These are phyloP conservation scores for Meloe dianella DNA, from an alignment of 2,888 invertebrate genomes.

Conservation along the genomic window DNA sequence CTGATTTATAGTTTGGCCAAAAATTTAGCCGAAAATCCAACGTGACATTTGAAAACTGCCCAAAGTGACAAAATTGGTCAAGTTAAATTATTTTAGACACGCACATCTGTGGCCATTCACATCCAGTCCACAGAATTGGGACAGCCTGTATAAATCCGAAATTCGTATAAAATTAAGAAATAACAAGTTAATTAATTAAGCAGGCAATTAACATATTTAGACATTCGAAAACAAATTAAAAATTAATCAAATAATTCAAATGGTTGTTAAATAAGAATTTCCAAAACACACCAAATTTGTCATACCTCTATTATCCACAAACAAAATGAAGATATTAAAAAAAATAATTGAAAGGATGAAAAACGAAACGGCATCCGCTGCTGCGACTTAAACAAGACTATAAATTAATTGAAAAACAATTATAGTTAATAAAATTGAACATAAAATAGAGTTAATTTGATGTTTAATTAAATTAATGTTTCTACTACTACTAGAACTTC, in stretches of 20 bases:
- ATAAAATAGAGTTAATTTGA: conserved; percentile 1
- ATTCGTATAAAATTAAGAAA: too few species aligned
- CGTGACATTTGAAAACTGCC: too few species aligned
- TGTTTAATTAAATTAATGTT: conserved; percentile 5
- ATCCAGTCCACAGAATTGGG: neutral
- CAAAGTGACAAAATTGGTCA: too few species aligned
- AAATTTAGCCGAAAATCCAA: too few species aligned
- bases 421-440: conserved; percentile 11
- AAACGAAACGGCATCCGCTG: neutral
- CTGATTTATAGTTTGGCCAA: too few species aligned
- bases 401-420: conserved; percentile 10
- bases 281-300: neutral
- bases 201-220: neutral
- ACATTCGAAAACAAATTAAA: neutral
- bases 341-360: neutral
- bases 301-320: neutral
- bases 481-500: neutral
- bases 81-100: too few species aligned
- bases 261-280: neutral
- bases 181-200: neutral
- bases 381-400: neutral
- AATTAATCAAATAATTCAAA: neutral
- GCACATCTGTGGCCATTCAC: too few species aligned
- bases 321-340: neutral
- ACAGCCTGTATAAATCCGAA: neutral